Percentiles rank a stretch among this genome's conserved stretches.
phyloP scores from a whole-genome alignment of 2,113 vertebrate genomes.

The Athene cunicularia region DNA sequence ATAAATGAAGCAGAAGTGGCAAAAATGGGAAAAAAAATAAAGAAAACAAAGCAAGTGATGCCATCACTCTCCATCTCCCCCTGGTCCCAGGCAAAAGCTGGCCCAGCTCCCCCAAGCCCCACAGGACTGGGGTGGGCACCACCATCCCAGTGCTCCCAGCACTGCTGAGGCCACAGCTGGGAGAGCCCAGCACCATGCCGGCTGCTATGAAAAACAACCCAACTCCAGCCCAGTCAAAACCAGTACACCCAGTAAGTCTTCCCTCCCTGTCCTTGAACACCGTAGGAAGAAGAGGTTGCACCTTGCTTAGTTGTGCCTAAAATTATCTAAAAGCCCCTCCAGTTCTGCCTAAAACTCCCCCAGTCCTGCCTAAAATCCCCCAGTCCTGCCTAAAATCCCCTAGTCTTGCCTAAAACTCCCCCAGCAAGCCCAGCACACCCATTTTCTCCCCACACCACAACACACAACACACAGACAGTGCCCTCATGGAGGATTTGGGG shows the following conservation, averaged over 20 bases:
- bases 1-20: not conserved
- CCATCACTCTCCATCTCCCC: not conserved
- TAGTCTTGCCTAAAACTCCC: not conserved
- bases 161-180: no score
- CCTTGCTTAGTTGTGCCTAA: not conserved
- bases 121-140: no score
- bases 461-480: not conserved
- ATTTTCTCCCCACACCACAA: not conserved
- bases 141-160: not conserved
- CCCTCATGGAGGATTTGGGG: not conserved
- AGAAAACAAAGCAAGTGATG: not conserved
- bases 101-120: not conserved
- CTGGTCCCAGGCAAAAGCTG: rapidly evolving
- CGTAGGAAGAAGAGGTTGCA: not conserved
- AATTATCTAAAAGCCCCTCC: not conserved
- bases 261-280: not conserved
- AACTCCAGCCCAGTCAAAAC: not conserved
- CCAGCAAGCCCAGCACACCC: not conserved
- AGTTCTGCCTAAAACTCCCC: not conserved
- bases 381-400: not conserved
- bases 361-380: not conserved
- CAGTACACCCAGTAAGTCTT: not conserved
- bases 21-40: not conserved
- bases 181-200: not conserved
- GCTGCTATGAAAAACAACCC: not conserved